These are phyloP conservation scores for Craseonycteris thonglongyai DNA, from an alignment of 2,113 vertebrate species.

Conservation along the genomic window DNA sequence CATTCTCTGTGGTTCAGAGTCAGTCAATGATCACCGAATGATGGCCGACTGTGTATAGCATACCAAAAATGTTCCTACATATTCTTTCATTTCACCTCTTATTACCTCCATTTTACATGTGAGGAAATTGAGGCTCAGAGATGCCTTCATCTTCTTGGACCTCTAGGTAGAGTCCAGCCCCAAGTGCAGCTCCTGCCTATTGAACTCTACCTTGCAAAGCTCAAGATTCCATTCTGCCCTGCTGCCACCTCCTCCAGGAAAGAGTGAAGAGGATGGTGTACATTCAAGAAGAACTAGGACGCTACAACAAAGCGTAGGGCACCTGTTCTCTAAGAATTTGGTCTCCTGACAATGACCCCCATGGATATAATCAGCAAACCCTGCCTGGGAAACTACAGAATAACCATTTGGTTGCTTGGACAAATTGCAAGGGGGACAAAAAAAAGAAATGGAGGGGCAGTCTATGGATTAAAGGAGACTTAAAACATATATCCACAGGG, in stretches of 20 bases:
- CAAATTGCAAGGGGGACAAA: not conserved
- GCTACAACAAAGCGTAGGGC: not conserved
- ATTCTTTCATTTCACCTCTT: not conserved
- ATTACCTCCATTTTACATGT: not conserved
- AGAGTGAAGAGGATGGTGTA: not conserved
- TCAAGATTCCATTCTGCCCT: not conserved
- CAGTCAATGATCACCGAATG: not conserved
- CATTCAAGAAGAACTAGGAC: not conserved
- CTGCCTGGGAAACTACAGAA: not conserved
- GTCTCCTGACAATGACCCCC: not conserved
- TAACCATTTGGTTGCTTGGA: not conserved
- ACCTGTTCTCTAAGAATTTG: not conserved
- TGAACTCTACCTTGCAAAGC: not conserved
- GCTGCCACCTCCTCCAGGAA: not conserved
- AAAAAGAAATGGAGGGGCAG: not conserved
- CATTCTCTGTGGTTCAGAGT: not conserved
- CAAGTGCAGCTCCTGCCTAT: not conserved
- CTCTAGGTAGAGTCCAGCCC: not conserved
- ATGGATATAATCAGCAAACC: not conserved
- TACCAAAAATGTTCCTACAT: not conserved
- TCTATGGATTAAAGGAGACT: not conserved
- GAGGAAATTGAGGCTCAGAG: not conserved
- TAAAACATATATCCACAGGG: not conserved
- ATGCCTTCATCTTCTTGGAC: not conserved
- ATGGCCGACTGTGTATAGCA: not conserved